Evolutionary conservation across 2,797 vertebrate genomes (phyloP).

Genomic region (Sciurus vulgaris): DNA sequence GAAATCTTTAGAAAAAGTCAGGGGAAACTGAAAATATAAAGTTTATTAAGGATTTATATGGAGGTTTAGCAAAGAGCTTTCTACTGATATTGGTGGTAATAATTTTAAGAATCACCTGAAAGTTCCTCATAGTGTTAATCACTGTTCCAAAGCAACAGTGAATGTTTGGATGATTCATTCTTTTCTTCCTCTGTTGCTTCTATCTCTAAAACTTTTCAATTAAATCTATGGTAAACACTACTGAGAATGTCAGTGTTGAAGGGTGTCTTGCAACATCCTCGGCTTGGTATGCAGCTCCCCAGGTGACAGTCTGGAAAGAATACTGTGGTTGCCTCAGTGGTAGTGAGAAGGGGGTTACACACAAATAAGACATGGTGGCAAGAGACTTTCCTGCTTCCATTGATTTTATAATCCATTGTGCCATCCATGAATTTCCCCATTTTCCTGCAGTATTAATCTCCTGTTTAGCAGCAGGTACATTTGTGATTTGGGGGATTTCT

Average conservation of each 20-base stretch:
- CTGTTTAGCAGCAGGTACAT: not conserved
- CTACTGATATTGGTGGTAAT: not conserved
- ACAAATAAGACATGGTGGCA: not conserved
- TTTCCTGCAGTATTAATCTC: not conserved
- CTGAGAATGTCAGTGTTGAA: not conserved
- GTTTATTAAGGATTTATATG: not conserved
- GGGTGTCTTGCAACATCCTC: not conserved
- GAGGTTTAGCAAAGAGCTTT: not conserved
- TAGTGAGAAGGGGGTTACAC: no score
- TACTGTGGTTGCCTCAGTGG: not conserved
- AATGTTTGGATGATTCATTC: not conserved
- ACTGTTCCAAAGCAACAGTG: not conserved
- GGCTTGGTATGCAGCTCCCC: no score
- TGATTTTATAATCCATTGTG: not conserved
- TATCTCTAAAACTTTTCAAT: not conserved
- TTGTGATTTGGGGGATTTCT: not conserved
- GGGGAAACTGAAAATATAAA: not conserved
- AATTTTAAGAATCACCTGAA: not conserved
- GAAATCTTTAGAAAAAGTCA: not conserved
- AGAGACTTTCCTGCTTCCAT: rapidly evolving
- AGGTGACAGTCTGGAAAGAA: not conserved
- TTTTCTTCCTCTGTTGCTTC: not conserved
- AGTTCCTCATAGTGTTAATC: not conserved
- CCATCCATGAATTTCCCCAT: not conserved
- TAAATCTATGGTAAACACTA: not conserved